Conservation (phyloP, 2,797 vertebrate genomes). For the Acanthurus lineatus region DNA sequence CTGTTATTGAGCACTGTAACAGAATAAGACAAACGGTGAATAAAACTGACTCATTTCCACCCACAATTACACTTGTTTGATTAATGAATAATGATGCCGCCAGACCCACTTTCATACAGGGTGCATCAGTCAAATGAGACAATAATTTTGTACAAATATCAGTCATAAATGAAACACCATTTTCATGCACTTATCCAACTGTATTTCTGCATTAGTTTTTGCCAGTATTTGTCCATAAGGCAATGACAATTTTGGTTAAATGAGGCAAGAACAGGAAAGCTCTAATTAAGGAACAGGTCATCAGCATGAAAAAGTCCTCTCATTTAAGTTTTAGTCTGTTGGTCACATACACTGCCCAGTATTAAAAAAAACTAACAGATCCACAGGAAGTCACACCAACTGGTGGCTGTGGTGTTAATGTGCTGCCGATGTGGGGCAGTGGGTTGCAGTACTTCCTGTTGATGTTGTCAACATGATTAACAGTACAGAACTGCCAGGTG, state of each 20-base stretch:
- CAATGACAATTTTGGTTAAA: neutral
- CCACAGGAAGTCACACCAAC: constrained; percentile 49
- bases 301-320: neutral
- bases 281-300: neutral
- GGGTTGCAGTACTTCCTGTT: constrained; percentile 64
- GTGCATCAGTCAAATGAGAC: neutral
- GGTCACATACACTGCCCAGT: constrained; percentile 13
- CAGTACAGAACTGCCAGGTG: constrained; percentile 36
- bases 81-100: neutral
- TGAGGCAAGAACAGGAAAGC: neutral
- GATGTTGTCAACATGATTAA: constrained; percentile 35
- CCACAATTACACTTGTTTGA: neutral
- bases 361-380: constrained; percentile 36
- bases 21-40: neutral
- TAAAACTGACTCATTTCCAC: neutral
- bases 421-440: constrained; percentile 45
- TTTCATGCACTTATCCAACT: neutral
- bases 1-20: neutral
- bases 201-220: neutral
- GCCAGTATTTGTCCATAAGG: constrained; percentile 1
- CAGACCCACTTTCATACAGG: neutral
- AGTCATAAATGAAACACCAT: neutral
- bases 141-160: neutral
- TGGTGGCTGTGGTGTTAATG: constrained; percentile 24
- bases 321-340: constrained; percentile 24